Conservation (phyloP, 2,113 vertebrate genomes). For the Sylvietta virens region DNA sequence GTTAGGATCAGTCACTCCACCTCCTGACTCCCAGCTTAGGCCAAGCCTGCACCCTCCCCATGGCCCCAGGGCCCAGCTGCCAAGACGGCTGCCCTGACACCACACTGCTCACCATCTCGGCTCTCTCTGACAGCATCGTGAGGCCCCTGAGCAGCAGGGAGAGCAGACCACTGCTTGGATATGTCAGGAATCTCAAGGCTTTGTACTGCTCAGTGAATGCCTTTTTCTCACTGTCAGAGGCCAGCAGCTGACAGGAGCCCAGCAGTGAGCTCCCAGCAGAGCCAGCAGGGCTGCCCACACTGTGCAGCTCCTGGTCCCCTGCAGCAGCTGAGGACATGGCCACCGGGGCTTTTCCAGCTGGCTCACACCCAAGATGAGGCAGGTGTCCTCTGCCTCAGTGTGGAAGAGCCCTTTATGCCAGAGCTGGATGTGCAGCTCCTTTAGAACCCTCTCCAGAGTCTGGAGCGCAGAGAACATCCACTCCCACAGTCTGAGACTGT, state of each 20-base stretch:
- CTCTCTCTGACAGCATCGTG: accelerated
- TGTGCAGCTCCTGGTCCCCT: not conserved
- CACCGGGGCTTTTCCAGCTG: not conserved
- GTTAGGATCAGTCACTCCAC: not conserved
- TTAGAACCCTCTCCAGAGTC: not conserved
- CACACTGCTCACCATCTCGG: accelerated
- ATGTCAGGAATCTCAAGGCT: not conserved
- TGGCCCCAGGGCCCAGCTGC: not conserved
- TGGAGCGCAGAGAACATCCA: accelerated
- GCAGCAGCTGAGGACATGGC: not conserved
- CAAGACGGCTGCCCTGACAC: too few species aligned
- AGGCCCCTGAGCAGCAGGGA: not conserved
- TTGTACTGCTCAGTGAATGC: not conserved
- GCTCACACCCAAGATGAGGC: not conserved
- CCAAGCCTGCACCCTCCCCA: not conserved
- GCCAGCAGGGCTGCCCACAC: accelerated
- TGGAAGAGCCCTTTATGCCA: not conserved
- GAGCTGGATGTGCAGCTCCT: not conserved
- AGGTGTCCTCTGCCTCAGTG: not conserved
- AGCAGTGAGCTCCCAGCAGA: not conserved
- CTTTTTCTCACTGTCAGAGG: not conserved
- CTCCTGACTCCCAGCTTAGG: too few species aligned
- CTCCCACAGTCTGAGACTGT: not conserved
- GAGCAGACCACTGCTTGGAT: not conserved
- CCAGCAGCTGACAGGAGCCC: not conserved